Evolutionary conservation across 2,113 vertebrate species (phyloP).

Genomic region (Rhinolophus sinicus): DNA sequence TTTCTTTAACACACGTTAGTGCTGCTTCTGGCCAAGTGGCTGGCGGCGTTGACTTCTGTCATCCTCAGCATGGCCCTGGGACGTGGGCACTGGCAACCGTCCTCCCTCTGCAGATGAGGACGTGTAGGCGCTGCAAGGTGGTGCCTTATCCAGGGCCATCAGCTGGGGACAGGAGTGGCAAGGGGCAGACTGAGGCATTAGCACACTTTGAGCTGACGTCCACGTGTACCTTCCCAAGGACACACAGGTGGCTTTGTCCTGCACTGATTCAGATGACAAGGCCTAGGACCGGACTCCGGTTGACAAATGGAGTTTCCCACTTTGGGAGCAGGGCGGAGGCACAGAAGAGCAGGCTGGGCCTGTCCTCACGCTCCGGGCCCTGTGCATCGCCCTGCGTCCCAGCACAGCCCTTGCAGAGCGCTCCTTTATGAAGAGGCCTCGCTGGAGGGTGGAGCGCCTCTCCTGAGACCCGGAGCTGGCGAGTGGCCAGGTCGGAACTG

Average conservation of each 20-base stretch:
- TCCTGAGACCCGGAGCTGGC: background rate
- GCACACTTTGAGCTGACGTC: background rate
- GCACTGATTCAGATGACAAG: background rate
- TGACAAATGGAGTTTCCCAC: background rate
- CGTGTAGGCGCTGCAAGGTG: accelerated
- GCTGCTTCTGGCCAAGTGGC: background rate
- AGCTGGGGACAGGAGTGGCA: background rate
- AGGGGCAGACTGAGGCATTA: background rate
- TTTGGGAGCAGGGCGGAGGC: background rate
- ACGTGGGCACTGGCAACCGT: background rate
- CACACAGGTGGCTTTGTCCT: background rate
- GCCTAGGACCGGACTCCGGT: no score
- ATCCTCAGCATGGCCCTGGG: background rate
- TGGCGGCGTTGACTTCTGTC: background rate
- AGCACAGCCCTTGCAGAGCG: background rate
- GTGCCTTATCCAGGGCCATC: background rate
- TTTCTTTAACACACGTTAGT: background rate
- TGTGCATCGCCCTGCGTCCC: background rate
- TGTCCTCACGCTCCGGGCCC: background rate
- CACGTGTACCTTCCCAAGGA: background rate
- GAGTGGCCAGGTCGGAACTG: background rate
- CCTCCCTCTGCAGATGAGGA: background rate
- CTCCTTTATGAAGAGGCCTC: background rate
- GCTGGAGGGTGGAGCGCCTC: background rate
- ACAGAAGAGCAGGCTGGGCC: background rate